Evolutionary conservation across 2,888 invertebrate species (phyloP).

Genomic region (Noctuana brunneofusca): DNA sequence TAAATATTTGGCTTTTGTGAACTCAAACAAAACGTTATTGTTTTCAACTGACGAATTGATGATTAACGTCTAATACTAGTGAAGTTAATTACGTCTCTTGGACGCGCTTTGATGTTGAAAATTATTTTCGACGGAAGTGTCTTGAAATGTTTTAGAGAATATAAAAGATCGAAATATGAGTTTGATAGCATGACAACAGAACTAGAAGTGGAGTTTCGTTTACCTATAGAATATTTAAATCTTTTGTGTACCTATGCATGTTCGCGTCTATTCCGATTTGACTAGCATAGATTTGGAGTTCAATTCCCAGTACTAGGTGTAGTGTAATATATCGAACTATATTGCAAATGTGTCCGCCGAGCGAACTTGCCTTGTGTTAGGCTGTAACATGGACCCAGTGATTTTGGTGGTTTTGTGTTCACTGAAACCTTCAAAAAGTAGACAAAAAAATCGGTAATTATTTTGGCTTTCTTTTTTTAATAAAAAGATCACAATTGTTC

Average conservation of each 20-base stretch:
- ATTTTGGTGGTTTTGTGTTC: constrained; percentile 4
- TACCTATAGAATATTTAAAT: constrained; percentile 2
- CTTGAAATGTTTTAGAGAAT: constrained; percentile 36
- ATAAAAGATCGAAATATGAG: constrained; percentile 19
- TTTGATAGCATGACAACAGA: constrained; percentile 8
- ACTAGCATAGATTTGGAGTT: constrained; percentile 29
- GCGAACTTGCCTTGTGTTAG: constrained; percentile 25
- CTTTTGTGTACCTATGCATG: constrained; percentile 4
- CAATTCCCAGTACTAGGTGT: constrained; percentile 31
- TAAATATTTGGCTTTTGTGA: constrained; percentile 41
- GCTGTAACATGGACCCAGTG: constrained; percentile 12
- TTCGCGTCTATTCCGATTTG: constrained; percentile 27
- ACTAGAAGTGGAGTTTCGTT: background rate
- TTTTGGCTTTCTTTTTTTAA: constrained; percentile 1
- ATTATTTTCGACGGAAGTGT: constrained; percentile 27
- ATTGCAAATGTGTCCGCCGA: constrained; percentile 32
- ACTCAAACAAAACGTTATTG: constrained; percentile 41
- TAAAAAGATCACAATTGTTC: background rate
- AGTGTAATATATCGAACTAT: constrained; percentile 30
- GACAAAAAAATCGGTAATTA: background rate
- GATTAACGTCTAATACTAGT: constrained; percentile 35
- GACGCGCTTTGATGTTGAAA: constrained; percentile 36
- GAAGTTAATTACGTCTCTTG: constrained; percentile 29
- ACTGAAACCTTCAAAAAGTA: constrained; percentile 29
- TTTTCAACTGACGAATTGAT: constrained; percentile 35